These are phyloP conservation scores for Meda fulgida DNA, from an alignment of 2,797 vertebrate species.

Conservation along the genomic window DNA sequence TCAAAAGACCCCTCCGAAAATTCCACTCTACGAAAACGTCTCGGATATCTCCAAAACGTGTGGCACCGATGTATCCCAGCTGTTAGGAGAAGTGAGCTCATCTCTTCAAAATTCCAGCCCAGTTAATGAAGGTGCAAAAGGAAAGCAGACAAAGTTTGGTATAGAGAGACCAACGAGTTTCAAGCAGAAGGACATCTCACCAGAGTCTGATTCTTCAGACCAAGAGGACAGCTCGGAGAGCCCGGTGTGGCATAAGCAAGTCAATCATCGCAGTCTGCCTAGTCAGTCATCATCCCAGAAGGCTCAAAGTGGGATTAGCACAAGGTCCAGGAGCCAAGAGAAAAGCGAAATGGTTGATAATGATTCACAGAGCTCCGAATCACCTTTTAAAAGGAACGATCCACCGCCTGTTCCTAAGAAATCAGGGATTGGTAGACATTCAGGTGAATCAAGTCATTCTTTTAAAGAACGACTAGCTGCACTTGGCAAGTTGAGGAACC, in stretches of 20 bases:
- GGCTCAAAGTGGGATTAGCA: slow-evolving; percentile 59
- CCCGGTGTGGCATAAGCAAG: slow-evolving; percentile 73
- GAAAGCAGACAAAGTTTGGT: slow-evolving; percentile 65
- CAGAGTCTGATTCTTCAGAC: slow-evolving; percentile 59
- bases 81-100: slow-evolving; percentile 73
- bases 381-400: slow-evolving; percentile 72
- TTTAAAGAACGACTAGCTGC: slow-evolving; percentile 89
- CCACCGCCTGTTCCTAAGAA: slow-evolving; percentile 83
- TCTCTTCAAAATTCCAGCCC: slow-evolving; percentile 75
- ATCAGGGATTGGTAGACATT: slow-evolving; percentile 72
- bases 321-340: slow-evolving; percentile 70
- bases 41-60: slow-evolving; percentile 70
- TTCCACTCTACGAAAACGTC: slow-evolving; percentile 87
- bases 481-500: slow-evolving; percentile 85
- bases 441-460: slow-evolving; percentile 81
- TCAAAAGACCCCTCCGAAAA: slow-evolving; percentile 71
- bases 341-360: slow-evolving; percentile 65
- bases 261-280: slow-evolving; percentile 75
- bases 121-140: slow-evolving; percentile 73
- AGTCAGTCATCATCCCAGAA: slow-evolving; percentile 65
- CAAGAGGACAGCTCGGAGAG: slow-evolving; percentile 76
- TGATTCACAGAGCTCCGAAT: slow-evolving; percentile 52
- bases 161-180: slow-evolving; percentile 58
- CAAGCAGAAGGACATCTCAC: slow-evolving; percentile 57
- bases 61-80: slow-evolving; percentile 64